Conservation (phyloP, 2,797 vertebrate genomes). For the Podargus strigoides region DNA sequence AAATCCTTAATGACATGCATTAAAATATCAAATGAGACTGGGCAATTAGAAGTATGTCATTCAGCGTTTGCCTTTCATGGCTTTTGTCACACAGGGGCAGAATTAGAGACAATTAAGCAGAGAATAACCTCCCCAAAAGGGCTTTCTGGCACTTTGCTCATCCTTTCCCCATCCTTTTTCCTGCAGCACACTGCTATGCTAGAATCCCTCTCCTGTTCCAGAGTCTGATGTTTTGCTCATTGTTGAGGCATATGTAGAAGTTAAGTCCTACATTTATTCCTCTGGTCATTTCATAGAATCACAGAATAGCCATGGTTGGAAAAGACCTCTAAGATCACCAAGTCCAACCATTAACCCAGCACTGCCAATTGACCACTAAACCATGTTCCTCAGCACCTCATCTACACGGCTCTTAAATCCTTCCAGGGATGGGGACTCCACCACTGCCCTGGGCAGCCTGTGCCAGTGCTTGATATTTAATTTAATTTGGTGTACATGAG, state of each 20-base stretch:
- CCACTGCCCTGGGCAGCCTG: too few relatives aligned
- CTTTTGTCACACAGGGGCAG: not conserved
- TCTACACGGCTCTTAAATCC: too few relatives aligned
- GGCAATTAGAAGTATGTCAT: constrained; percentile 57
- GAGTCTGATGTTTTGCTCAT: not conserved
- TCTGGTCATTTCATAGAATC: too few relatives aligned
- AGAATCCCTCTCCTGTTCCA: not conserved
- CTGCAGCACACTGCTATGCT: not conserved
- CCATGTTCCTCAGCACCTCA: too few relatives aligned
- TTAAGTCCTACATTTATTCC: not conserved
- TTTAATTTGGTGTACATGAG: not conserved
- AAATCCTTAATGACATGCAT: constrained; percentile 65
- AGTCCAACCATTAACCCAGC: too few relatives aligned
- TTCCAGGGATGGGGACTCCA: too few relatives aligned
- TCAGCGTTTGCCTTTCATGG: not conserved
- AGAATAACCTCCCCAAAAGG: not conserved
- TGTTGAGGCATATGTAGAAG: not conserved
- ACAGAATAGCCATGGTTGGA: too few relatives aligned
- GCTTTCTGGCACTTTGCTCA: not conserved
- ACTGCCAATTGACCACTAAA: too few relatives aligned
- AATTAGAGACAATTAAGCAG: not conserved
- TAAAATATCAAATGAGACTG: constrained; percentile 65
- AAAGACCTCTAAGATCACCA: too few relatives aligned
- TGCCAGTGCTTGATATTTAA: too few relatives aligned
- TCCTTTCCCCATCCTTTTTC: not conserved